A percentile compares a stretch with the other conserved stretches of the same genome.
phyloP scores from a whole-genome alignment of 2,113 vertebrate species.

The Chionomys nivalis region DNA sequence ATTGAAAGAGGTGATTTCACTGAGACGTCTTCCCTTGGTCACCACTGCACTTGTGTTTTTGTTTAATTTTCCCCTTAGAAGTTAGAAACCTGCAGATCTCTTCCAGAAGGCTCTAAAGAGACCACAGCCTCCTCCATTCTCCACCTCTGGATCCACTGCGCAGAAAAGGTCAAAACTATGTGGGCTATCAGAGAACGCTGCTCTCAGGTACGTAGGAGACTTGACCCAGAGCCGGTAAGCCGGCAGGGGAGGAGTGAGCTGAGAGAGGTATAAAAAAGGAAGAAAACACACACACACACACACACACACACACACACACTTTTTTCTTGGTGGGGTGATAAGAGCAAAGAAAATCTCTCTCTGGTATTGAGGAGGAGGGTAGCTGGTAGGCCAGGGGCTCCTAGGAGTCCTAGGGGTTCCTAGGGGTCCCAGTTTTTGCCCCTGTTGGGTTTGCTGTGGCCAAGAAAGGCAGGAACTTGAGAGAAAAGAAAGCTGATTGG shows the following conservation, averaged over 20 bases:
- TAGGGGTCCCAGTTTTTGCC: background rate
- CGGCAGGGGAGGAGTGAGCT: background rate
- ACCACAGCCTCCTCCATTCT: background rate
- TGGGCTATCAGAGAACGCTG: background rate
- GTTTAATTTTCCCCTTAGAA: background rate
- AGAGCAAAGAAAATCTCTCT: background rate
- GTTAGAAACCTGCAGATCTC: background rate
- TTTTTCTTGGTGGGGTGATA: too few relatives aligned
- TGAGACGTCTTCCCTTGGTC: background rate
- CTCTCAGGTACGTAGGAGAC: background rate
- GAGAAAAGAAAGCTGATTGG: background rate
- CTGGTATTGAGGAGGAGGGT: background rate
- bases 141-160: background rate
- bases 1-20: background rate
- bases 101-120: background rate
- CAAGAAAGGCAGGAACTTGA: background rate
- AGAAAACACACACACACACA: rapidly evolving
- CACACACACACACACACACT: rapidly evolving
- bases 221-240: background rate
- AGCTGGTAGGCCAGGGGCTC: background rate
- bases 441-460: background rate
- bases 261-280: rapidly evolving
- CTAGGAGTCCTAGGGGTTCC: background rate
- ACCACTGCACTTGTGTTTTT: background rate
- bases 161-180: too few relatives aligned